Percentiles rank a stretch among this genome's conserved stretches.
These are phyloP conservation scores for Gavia stellata DNA, from an alignment of 2,113 vertebrate species.

Conservation along the genomic window DNA sequence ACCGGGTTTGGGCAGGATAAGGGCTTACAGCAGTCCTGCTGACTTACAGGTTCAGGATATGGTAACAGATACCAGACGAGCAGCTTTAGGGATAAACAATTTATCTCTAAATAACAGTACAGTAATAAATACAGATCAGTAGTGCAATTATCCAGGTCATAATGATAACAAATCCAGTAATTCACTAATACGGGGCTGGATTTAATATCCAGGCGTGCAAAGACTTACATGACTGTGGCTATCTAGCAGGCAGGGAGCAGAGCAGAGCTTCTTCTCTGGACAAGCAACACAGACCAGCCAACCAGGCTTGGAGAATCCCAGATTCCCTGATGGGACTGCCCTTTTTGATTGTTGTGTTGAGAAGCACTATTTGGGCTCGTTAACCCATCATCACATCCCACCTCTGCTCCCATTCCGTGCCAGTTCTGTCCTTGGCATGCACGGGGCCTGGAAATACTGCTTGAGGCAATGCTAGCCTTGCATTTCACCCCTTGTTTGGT, in stretches of 20 bases:
- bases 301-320: neutral
- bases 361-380: neutral
- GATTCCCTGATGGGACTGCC: neutral
- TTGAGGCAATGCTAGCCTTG: neutral
- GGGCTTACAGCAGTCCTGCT: neutral
- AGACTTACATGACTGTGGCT: fast-evolving
- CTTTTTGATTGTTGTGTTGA: neutral
- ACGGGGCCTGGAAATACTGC: neutral
- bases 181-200: neutral
- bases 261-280: neutral
- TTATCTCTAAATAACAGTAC: neutral
- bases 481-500: too few species aligned
- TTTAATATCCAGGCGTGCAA: neutral
- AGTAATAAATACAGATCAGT: neutral
- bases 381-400: neutral
- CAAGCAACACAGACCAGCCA: fast-evolving
- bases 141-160: neutral
- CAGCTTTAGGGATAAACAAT: neutral
- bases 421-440: neutral
- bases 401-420: neutral
- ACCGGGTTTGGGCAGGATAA: fast-evolving
- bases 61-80: neutral
- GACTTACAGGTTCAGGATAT: fast-evolving
- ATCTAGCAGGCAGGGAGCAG: neutral
- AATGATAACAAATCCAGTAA: neutral